Base-by-base conservation (phyloP, 2,113 vertebrate genomes). In the Tricholaema leucomelas region DNA sequence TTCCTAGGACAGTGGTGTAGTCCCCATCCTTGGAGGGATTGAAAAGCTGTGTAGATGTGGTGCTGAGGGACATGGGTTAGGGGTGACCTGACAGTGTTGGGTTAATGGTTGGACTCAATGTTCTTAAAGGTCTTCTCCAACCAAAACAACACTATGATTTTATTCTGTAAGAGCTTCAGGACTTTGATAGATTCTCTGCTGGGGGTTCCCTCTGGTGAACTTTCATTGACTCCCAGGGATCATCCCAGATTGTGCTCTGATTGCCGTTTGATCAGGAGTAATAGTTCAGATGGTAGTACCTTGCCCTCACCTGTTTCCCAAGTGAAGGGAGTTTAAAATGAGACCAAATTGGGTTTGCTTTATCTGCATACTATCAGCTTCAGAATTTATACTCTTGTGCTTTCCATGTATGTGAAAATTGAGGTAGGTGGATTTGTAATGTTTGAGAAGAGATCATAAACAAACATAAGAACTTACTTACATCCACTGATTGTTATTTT, bases 161-260 rank as follows among this genome's bases (percentile, higher is more conserved):
- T 50, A 50, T 50, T 50, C 48, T 50, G 0, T 33, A 21, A 35
- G 12, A 40, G 35, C 67, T 76, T 42, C n/a, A 35, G 59, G 69
- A 15, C 35, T 38, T 15, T 6, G 28, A 5, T 14, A 60, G 50
- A 9, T 24, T 54, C 21, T 38, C 1, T 33, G 27, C 15, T 11
- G 50, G 50, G 21, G n/a, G 4, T 28, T 74, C 33, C 33, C 24
- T 58, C 5, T 40, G 9, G 1, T 30, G 67, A 42, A 33, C 21
- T 65, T 28, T 14, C 8, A 3, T 11, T 1, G 1, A 1, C 6
- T 18, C 30, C 64, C 38, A 7, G 4, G 15, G 15, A 21, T 31
- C 27, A 8, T 21, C 67, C n/a, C 64, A 38, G 31, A 3, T 33
- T 44, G 35, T 21, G 46, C 56, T 17, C 14, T 30, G 27, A 4